Percentiles rank a stretch among this genome's conserved stretches.
These are phyloP conservation scores for Zapus hudsonius DNA, from an alignment of 2,113 vertebrate species.

Conservation along the genomic window DNA sequence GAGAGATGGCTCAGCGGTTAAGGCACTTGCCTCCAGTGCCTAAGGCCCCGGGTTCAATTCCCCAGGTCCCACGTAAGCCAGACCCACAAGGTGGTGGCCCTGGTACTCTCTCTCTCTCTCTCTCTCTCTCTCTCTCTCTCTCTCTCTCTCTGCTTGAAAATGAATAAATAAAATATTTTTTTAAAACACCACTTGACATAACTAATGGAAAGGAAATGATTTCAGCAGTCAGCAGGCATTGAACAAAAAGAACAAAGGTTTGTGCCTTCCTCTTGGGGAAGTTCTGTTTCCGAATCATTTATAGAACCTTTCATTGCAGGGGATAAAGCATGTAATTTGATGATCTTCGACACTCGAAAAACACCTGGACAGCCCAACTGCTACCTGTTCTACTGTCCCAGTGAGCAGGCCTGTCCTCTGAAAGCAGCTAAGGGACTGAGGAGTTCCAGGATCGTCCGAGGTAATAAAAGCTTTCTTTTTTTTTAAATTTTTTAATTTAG, in stretches of 20 bases:
- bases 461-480: conserved; percentile 75
- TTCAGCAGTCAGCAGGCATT: neutral
- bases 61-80: too few relatives aligned
- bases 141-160: too few relatives aligned
- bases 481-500: too few relatives aligned
- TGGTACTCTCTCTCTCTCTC: too few relatives aligned
- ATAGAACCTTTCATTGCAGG: conserved; percentile 78
- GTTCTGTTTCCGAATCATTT: neutral
- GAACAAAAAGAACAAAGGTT: neutral
- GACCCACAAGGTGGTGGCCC: too few relatives aligned
- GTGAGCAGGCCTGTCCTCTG: conserved; percentile 82
- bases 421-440: conserved; percentile 73
- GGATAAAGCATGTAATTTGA: conserved; percentile 82
- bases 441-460: conserved; percentile 82
- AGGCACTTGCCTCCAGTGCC: too few relatives aligned
- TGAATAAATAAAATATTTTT: too few relatives aligned
- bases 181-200: neutral
- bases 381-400: conserved; percentile 87
- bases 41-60: too few relatives aligned
- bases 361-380: conserved; percentile 81
- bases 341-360: conserved; percentile 83
- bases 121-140: too few relatives aligned
- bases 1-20: too few relatives aligned
- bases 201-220: conserved; percentile 52
- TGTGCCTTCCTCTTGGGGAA: neutral